Evolutionary conservation across 1,140 invertebrate species (phyloP).

Genomic region (Adelges cooleyi): DNA sequence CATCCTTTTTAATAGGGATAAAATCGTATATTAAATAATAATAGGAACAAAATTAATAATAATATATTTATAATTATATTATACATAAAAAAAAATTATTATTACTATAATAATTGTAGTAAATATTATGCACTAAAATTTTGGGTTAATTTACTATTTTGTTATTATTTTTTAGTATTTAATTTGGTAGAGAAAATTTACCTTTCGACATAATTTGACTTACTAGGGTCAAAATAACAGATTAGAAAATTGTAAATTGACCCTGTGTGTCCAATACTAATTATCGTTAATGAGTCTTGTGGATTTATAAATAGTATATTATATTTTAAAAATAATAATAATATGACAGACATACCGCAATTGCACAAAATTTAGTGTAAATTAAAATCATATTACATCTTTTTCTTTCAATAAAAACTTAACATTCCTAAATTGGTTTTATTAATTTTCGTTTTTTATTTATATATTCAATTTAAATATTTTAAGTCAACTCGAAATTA

Average conservation of each 20-base stretch:
- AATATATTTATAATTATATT: not conserved
- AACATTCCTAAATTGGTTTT: not conserved
- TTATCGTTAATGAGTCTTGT: constrained; percentile 1
- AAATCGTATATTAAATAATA: constrained; percentile 11
- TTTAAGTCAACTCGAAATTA: not conserved
- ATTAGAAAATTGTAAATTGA: constrained; percentile 8
- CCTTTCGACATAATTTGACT: not conserved
- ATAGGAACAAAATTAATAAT: constrained; percentile 17
- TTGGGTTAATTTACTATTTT: not conserved
- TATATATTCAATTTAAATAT: not conserved
- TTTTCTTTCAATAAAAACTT: not conserved
- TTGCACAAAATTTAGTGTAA: constrained; percentile 6
- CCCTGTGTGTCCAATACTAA: constrained; percentile 20
- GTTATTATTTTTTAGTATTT: no score
- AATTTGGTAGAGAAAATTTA: constrained; percentile 8
- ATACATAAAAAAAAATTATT: constrained; percentile 17
- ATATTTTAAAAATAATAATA: no score
- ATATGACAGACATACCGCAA: not conserved
- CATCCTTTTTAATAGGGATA: not conserved
- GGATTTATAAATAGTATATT: not conserved
- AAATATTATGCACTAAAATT: constrained; percentile 1
- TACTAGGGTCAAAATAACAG: not conserved
- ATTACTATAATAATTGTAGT: no score
- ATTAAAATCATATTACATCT: not conserved
- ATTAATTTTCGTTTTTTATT: not conserved